Evolutionary conservation across 2,113 vertebrate genomes (phyloP).

Genomic region (Nymphicus hollandicus): DNA sequence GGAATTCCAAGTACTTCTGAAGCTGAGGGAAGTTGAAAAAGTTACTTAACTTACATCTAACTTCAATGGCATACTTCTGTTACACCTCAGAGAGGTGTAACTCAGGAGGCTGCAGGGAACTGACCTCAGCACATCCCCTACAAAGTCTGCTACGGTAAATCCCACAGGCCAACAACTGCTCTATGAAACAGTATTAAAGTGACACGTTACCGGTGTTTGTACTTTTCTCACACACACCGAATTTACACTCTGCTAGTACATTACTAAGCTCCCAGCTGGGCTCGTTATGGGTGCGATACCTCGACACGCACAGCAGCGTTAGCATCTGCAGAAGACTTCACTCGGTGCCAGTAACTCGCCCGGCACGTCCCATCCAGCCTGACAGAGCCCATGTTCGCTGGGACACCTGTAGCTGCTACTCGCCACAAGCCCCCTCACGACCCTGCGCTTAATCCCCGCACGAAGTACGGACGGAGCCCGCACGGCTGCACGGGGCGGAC

Average conservation of each 20-base stretch:
- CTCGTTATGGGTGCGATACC: accelerated
- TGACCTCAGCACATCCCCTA: background rate
- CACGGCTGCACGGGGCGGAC: background rate
- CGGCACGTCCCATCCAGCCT: background rate
- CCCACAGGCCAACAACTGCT: background rate
- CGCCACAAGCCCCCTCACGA: background rate
- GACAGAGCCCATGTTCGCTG: accelerated
- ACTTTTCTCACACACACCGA: accelerated
- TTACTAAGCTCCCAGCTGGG: background rate
- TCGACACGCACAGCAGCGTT: accelerated
- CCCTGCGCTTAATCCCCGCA: accelerated
- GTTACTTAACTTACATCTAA: background rate
- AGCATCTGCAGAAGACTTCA: accelerated
- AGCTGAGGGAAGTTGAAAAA: background rate
- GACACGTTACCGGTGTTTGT: accelerated
- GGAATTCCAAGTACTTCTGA: background rate
- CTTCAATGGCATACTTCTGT: accelerated
- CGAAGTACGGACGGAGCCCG: background rate
- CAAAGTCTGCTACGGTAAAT: accelerated
- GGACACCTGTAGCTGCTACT: background rate
- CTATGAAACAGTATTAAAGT: accelerated
- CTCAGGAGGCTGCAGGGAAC: background rate
- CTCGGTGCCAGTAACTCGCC: background rate
- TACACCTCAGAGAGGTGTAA: accelerated
- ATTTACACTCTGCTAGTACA: accelerated